Percentiles rank a stretch among this genome's conserved stretches.
Evolutionary conservation across 2,888 invertebrate species (phyloP).

Genomic region (Asteroscopus sphinx): DNA sequence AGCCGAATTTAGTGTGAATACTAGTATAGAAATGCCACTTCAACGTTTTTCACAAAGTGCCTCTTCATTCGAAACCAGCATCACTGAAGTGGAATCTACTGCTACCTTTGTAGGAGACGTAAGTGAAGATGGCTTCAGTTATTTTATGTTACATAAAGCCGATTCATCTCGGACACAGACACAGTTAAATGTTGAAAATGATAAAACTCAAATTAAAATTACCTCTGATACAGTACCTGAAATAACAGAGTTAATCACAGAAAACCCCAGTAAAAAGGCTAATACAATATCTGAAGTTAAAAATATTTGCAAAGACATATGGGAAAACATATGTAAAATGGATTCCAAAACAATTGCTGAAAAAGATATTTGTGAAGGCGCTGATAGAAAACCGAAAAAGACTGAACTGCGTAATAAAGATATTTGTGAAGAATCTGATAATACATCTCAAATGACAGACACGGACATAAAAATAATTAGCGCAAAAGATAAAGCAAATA

Average conservation of each 20-base stretch:
- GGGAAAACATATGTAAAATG: not conserved
- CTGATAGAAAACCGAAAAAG: no score
- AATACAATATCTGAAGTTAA: no score
- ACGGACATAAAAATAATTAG: no score
- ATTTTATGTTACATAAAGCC: slow-evolving; percentile 17
- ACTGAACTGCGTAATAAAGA: no score
- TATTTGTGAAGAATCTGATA: no score
- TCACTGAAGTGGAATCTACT: slow-evolving; percentile 19
- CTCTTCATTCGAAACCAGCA: slow-evolving; percentile 9
- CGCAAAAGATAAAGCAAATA: no score
- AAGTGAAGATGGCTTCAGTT: slow-evolving; percentile 19
- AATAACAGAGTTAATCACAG: not conserved
- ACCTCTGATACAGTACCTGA: not conserved
- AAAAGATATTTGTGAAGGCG: no score
- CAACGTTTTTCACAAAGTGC: not conserved
- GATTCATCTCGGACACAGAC: slow-evolving; percentile 24
- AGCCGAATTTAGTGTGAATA: slow-evolving; percentile 1
- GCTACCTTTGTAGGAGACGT: slow-evolving; percentile 6
- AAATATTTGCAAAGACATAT: not conserved
- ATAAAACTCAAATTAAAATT: slow-evolving; percentile 17
- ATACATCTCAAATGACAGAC: no score
- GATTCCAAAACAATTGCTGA: no score
- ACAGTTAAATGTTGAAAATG: slow-evolving; percentile 39
- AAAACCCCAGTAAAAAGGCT: not conserved
- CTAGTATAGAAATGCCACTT: not conserved